Conservation (phyloP, 1,140 invertebrate species). For the Bombyx mandarina region DNA sequence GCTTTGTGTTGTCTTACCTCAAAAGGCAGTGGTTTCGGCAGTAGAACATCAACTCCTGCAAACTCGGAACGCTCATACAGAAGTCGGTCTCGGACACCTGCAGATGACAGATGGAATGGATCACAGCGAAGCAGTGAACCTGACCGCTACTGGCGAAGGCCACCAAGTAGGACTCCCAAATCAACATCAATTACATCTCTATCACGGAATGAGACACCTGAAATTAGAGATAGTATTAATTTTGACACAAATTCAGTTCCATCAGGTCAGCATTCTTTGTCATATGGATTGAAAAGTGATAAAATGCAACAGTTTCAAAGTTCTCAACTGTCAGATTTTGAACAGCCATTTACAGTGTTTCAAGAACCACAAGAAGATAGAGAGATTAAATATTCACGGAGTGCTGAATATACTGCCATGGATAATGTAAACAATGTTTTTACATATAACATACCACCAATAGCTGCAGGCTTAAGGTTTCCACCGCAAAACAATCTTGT, state of each 20-base stretch:
- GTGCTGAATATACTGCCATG: slow-evolving; percentile 46
- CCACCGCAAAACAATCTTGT: slow-evolving; percentile 21
- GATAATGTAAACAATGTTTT: slow-evolving; percentile 38
- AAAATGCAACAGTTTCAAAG: slow-evolving; percentile 42
- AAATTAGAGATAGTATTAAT: slow-evolving; percentile 37
- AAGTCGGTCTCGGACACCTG: slow-evolving; percentile 60
- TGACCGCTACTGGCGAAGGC: slow-evolving; percentile 48
- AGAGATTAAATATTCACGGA: slow-evolving; percentile 62
- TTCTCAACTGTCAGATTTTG: slow-evolving; percentile 34
- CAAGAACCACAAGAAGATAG: slow-evolving; percentile 44
- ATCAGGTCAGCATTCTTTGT: slow-evolving; percentile 27
- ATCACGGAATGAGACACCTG: slow-evolving; percentile 48
- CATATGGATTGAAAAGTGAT: slow-evolving; percentile 42
- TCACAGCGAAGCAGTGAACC: slow-evolving; percentile 38
- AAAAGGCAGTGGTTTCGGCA: slow-evolving; percentile 38
- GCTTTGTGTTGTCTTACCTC: slow-evolving; percentile 73
- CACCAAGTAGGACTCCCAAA: slow-evolving; percentile 30
- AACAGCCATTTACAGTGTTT: slow-evolving; percentile 44
- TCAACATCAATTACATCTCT: slow-evolving; percentile 30
- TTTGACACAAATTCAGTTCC: slow-evolving; percentile 44
- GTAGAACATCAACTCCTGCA: slow-evolving; percentile 51
- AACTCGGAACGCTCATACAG: slow-evolving; percentile 59
- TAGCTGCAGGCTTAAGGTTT: slow-evolving; percentile 27
- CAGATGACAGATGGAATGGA: slow-evolving; percentile 43
- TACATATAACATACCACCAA: slow-evolving; percentile 38